Evolutionary conservation across 2,797 vertebrate species (phyloP).

Genomic region (Percopsis omiscomaycus): DNA sequence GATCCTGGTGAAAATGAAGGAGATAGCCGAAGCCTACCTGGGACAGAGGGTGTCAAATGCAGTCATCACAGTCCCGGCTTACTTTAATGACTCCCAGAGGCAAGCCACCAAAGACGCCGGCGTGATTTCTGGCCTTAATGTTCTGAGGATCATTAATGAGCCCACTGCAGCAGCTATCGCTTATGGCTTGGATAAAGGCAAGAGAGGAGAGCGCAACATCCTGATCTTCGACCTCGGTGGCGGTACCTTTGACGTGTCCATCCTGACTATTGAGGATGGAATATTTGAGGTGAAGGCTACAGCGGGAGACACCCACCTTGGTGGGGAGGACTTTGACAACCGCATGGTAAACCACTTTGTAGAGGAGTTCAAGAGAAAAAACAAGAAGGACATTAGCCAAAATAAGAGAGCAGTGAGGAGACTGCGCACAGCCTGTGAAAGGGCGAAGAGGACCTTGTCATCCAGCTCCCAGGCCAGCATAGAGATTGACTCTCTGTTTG

Average conservation of each 20-base stretch:
- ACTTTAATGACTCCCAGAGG: conserved; percentile 92
- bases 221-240: conserved; percentile 93
- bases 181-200: conserved; percentile 89
- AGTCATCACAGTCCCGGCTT: conserved; percentile 91
- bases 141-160: conserved; percentile 91
- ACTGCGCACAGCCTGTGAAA: conserved; percentile 89
- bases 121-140: conserved; percentile 89
- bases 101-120: conserved; percentile 92
- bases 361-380: conserved; percentile 91
- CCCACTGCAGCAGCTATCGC: conserved; percentile 91
- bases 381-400: conserved; percentile 88
- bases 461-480: conserved; percentile 90
- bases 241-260: conserved; percentile 92
- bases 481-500: conserved; percentile 87
- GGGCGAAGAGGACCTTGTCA: conserved; percentile 88
- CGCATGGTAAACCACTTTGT: conserved; percentile 91
- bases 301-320: conserved; percentile 90
- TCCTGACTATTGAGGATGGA: conserved; percentile 90
- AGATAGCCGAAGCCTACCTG: conserved; percentile 89
- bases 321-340: conserved; percentile 92
- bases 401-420: conserved; percentile 89
- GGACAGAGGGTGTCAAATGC: conserved; percentile 87
- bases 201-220: conserved; percentile 84
- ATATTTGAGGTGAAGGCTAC: conserved; percentile 95
- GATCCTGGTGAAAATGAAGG: conserved; percentile 93